phyloP scores from a whole-genome alignment of 1,140 invertebrate genomes.

The Bicyclus anynana region DNA sequence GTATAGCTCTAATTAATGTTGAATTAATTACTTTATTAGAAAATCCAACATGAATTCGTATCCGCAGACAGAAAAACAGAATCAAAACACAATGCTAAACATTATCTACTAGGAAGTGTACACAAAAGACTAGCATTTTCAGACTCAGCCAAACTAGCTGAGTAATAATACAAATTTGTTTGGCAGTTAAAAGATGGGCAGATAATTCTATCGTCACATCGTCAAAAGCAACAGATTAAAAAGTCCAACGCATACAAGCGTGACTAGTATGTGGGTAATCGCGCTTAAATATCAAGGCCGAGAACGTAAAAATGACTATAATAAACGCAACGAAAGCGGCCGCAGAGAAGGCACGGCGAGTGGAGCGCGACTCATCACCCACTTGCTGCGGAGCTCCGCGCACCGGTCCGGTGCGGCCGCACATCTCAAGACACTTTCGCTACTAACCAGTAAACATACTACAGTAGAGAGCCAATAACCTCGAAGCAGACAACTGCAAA shows the following conservation, averaged over 20 bases:
- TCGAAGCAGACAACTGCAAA: no score
- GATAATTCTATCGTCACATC: neutral
- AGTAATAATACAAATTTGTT: neutral
- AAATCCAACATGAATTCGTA: no score
- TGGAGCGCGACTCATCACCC: conserved; percentile 55
- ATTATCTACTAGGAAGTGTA: no score
- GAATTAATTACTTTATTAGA: no score
- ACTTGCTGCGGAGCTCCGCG: conserved; percentile 32
- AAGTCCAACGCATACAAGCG: conserved; percentile 14
- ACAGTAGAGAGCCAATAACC: conserved; percentile 22
- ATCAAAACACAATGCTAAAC: no score
- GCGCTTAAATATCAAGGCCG: conserved; percentile 31
- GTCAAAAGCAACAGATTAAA: conserved; percentile 14
- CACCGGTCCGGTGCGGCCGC: conserved; percentile 31
- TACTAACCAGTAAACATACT: conserved; percentile 24
- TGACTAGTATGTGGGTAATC: conserved; percentile 25
- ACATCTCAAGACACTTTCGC: conserved; percentile 47
- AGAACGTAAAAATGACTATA: conserved; percentile 22
- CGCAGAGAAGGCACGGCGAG: conserved; percentile 31
- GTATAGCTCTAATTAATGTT: no score
- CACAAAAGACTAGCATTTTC: no score
- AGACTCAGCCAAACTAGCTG: no score
- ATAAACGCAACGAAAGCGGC: conserved; percentile 44
- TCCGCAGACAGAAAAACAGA: no score
- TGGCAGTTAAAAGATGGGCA: neutral